Evolutionary conservation across 92 coral and sea anemone species (phyloP).

Genomic region (Palythoa grandis): DNA sequence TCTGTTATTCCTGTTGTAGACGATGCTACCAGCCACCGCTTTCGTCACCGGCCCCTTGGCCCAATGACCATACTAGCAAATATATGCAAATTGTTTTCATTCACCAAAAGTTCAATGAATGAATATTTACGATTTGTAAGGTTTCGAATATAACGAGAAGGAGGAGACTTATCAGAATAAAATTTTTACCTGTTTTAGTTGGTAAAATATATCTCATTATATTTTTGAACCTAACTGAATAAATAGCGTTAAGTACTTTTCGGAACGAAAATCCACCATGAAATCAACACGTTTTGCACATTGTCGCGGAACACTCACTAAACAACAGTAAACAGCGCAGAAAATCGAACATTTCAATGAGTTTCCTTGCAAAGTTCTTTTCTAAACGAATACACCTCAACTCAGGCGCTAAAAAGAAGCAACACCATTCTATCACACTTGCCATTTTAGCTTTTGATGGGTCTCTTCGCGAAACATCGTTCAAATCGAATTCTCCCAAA

Average conservation of each 20-base stretch:
- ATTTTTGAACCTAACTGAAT: background rate
- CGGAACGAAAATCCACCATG: background rate
- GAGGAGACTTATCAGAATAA: background rate
- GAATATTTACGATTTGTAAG: background rate
- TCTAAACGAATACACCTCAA: background rate
- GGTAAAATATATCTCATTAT: background rate
- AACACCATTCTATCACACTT: slow-evolving; percentile 1
- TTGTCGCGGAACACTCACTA: background rate
- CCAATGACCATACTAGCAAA: background rate
- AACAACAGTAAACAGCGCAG: background rate
- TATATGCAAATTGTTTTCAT: background rate
- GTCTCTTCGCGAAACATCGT: slow-evolving; percentile 53
- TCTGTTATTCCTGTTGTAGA: background rate
- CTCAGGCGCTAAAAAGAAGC: background rate
- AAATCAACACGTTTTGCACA: background rate
- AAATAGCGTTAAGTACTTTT: background rate
- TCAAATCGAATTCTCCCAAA: slow-evolving; percentile 55
- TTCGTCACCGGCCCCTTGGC: slow-evolving; percentile 16
- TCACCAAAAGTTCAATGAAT: background rate
- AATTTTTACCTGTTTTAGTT: background rate
- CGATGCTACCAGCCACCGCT: background rate
- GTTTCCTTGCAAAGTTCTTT: background rate
- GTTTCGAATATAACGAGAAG: background rate
- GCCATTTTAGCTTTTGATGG: slow-evolving; percentile 53
- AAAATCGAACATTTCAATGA: background rate